Conservation (phyloP, 2,797 vertebrate species). For the Cossypha polioptera region DNA sequence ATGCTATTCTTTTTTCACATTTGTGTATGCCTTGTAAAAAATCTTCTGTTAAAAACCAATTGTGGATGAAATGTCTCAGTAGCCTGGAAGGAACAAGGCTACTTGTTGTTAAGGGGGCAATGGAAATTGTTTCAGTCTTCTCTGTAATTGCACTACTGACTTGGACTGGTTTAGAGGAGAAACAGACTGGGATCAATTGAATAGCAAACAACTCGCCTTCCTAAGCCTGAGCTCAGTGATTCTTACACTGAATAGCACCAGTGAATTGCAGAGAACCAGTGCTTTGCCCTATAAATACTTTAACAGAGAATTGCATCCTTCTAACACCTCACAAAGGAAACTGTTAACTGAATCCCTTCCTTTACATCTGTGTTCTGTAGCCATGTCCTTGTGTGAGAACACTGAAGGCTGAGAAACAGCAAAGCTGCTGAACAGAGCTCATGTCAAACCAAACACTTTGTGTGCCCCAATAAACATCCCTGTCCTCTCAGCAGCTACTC, state of each 20-base stretch:
- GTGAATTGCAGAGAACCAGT: background rate
- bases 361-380: background rate
- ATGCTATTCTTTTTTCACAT: background rate
- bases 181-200: background rate
- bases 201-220: background rate
- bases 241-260: background rate
- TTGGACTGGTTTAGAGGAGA: background rate
- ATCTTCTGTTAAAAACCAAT: constrained; percentile 1
- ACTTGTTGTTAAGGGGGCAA: background rate
- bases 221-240: background rate
- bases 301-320: background rate
- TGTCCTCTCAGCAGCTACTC: background rate
- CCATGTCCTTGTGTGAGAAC: background rate
- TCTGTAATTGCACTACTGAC: background rate
- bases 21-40: constrained; percentile 35
- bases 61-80: background rate
- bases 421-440: background rate
- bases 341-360: background rate
- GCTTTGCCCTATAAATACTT: background rate
- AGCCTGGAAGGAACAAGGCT: background rate
- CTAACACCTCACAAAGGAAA: background rate
- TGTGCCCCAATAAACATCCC: background rate
- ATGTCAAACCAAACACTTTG: background rate
- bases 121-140: background rate
- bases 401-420: background rate